Conservation (phyloP, 2,113 vertebrate species). For the Pseudorasbora parva region DNA sequence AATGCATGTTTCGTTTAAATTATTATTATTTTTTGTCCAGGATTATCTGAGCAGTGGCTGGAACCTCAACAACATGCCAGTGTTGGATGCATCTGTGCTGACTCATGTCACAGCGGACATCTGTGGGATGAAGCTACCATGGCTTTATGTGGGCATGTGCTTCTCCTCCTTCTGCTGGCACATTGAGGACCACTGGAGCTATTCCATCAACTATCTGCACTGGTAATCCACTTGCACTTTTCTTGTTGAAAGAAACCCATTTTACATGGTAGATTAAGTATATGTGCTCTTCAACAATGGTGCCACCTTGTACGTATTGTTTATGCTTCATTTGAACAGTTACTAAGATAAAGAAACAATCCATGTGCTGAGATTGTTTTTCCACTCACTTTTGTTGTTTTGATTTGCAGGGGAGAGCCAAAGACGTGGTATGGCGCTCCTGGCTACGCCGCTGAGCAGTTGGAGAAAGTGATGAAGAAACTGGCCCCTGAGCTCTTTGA, state of each 20-base stretch:
- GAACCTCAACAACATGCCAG: slow-evolving; percentile 99
- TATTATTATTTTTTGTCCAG: slow-evolving; percentile 69
- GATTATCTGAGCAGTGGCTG: slow-evolving; percentile 93
- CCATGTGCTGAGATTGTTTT: no score
- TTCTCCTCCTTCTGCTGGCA: slow-evolving; percentile 99
- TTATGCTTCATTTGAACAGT: not conserved
- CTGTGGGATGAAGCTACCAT: slow-evolving; percentile 98
- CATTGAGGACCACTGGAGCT: slow-evolving; percentile 99
- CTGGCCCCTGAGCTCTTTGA: slow-evolving; percentile 95
- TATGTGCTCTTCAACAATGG: not conserved
- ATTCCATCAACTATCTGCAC: slow-evolving; percentile 97
- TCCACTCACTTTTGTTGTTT: slow-evolving; percentile 15
- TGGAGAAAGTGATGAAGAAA: slow-evolving; percentile 96
- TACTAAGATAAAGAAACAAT: no score
- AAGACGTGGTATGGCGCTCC: slow-evolving; percentile 99
- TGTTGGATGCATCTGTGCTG: slow-evolving; percentile 93
- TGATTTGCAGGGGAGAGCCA: slow-evolving; percentile 88
- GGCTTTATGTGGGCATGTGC: slow-evolving; percentile 98
- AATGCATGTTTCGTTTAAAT: not conserved
- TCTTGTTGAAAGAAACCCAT: not conserved
- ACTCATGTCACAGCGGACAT: slow-evolving; percentile 96
- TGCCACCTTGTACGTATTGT: not conserved
- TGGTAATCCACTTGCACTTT: slow-evolving; percentile 75
- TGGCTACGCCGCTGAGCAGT: slow-evolving; percentile 92
- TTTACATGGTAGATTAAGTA: not conserved